A percentile compares a stretch with the other conserved stretches of the same genome.
Conservation (phyloP, 2,888 invertebrate species). For the Chaetogeoica ovagalla region DNA sequence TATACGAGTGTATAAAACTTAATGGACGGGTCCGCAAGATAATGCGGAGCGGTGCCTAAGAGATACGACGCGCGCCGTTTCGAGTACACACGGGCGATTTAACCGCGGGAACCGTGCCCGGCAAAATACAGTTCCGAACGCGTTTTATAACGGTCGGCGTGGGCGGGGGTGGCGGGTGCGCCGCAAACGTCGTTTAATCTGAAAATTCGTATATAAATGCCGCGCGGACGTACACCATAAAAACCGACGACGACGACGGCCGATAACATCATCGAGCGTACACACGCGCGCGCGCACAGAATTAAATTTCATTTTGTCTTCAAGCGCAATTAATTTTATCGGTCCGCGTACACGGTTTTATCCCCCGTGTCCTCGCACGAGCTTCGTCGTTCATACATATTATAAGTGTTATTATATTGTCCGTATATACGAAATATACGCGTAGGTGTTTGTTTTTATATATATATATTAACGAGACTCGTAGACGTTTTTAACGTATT, state of each 20-base stretch:
- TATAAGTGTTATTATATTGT: too few relatives aligned
- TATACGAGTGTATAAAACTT: constrained; percentile 39
- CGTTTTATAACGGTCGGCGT: too few relatives aligned
- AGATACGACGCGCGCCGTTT: neutral
- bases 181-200: constrained; percentile 37
- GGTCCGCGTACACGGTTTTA: constrained; percentile 23
- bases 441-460: too few relatives aligned
- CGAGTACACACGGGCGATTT: constrained; percentile 37
- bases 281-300: neutral
- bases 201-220: constrained; percentile 33
- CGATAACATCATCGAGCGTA: constrained; percentile 15
- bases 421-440: too few relatives aligned
- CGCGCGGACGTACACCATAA: constrained; percentile 20
- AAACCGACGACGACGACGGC: constrained; percentile 23
- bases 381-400: too few relatives aligned
- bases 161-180: too few relatives aligned
- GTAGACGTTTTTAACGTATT: too few relatives aligned
- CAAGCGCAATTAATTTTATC: constrained; percentile 52
- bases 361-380: neutral
- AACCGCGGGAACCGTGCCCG: constrained; percentile 36
- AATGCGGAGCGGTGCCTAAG: neutral
- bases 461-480: too few relatives aligned
- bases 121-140: constrained; percentile 30
- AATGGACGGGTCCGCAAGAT: constrained; percentile 31
- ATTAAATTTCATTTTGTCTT: constrained; percentile 49